Base-by-base conservation (phyloP, 2,113 vertebrate genomes). In the Pseudopipra pipra region DNA sequence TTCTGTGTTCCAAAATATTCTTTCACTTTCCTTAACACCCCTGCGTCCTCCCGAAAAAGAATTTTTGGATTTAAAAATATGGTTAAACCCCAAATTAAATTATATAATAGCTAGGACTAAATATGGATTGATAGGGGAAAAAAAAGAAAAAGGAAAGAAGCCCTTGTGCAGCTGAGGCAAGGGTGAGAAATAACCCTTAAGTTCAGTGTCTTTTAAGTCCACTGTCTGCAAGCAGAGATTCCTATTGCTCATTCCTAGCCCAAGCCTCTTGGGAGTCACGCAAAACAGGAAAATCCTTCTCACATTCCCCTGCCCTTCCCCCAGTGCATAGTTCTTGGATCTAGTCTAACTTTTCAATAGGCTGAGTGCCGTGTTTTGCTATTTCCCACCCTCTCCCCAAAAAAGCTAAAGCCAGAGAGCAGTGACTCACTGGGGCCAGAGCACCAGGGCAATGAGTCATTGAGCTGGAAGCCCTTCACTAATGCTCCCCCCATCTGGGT, bases 211-310 rank as follows among this genome's bases (percentile, higher is more conserved):
- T 66, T 49, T 62, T 46, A 88, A 90, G 61, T 46, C 12, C 35
- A 41, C 35, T 52, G 37, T 28, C 46, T 39, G 39, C 47, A 78
- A 23, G 27, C 51, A 68, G 35, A 82, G 44, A 47, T 75, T 79
- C 65, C 52, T 55, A 24, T 85, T 71, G 82, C 92, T 97, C 72
- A 80, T 84, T 89, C 75, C 68, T 13, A 63, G 39, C 51, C 41
- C 37, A 67, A 54, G 66, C n/a, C 80, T 76, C 80, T 44, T 37
- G 70, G 56, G 79, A 94, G 56, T 22, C 65, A 78, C 11, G 47
- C 14, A 46, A 76, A 94, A 81, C 18, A 71, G 86, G 88, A 93
- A 90, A 96, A 90, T 87, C 93, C 90, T 74, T 46, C 75, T 93
- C 83, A 89, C 65, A 35, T 41, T 75, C 61, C 76, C 56, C 68